Conservation (phyloP, 2,888 invertebrate genomes). For the Synergus itoensis region DNA sequence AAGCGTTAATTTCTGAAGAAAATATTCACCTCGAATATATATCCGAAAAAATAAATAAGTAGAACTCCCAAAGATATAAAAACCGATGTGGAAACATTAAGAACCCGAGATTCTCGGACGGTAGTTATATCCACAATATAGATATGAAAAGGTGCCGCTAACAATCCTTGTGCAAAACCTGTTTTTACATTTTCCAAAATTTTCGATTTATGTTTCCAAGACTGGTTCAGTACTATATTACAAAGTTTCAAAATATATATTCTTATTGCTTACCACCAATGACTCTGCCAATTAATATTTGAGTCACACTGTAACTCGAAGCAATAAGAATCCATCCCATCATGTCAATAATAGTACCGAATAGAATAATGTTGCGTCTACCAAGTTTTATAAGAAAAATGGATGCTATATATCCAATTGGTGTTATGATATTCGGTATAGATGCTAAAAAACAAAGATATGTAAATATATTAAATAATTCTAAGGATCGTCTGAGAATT, state of each 20-base stretch:
- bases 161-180: constrained; percentile 78
- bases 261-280: constrained; percentile 66
- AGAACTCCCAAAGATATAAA: constrained; percentile 4
- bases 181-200: too few species aligned
- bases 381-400: constrained; percentile 75
- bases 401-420: neutral
- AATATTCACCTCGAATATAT: constrained; percentile 22
- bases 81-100: constrained; percentile 77
- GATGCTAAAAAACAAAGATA: neutral
- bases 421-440: neutral
- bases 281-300: constrained; percentile 76
- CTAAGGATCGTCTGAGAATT: neutral
- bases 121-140: constrained; percentile 79
- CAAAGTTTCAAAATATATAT: neutral
- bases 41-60: constrained; percentile 29
- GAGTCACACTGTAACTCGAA: constrained; percentile 67
- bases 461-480: neutral
- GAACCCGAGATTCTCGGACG: constrained; percentile 74
- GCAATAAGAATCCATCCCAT: constrained; percentile 79
- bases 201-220: too few species aligned
- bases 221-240: too few species aligned
- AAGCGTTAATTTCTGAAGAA: neutral
- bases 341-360: constrained; percentile 75
- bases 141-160: constrained; percentile 78
- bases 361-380: constrained; percentile 75